Evolutionary conservation across 2,797 vertebrate genomes (phyloP).

Genomic region (Arnoldichthys spilopterus): DNA sequence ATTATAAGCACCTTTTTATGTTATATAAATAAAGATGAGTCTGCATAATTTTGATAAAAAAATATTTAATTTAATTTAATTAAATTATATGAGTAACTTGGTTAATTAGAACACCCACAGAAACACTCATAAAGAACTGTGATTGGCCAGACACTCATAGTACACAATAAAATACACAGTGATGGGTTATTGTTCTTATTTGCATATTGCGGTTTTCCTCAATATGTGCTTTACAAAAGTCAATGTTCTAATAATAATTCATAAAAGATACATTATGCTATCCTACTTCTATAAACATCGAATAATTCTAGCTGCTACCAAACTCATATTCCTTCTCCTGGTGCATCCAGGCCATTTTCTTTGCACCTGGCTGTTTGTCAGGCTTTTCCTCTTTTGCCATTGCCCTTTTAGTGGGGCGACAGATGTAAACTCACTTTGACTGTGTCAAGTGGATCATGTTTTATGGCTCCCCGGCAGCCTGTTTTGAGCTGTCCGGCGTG

Average conservation of each 20-base stretch:
- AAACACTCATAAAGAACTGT: too few relatives aligned
- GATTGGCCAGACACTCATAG: neutral
- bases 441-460: slow-evolving; percentile 45
- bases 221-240: neutral
- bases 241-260: neutral
- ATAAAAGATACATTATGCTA: neutral
- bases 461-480: slow-evolving; percentile 44
- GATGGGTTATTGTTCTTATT: neutral
- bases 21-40: neutral
- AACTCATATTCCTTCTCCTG: neutral
- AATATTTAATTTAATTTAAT: neutral
- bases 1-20: neutral
- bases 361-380: neutral
- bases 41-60: neutral
- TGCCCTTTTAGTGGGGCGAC: slow-evolving; percentile 39
- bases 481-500: slow-evolving; percentile 29
- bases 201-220: neutral
- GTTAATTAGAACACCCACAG: neutral
- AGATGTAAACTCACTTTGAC: slow-evolving; percentile 42
- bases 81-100: neutral
- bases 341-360: neutral
- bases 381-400: neutral
- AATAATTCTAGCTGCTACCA: neutral
- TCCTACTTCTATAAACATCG: neutral
- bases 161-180: neutral